A percentile compares a stretch with the other conserved stretches of the same genome.
These are phyloP conservation scores for Anthopleura sola DNA, from an alignment of 64 coral and sea anemone species.

Conservation along the genomic window DNA sequence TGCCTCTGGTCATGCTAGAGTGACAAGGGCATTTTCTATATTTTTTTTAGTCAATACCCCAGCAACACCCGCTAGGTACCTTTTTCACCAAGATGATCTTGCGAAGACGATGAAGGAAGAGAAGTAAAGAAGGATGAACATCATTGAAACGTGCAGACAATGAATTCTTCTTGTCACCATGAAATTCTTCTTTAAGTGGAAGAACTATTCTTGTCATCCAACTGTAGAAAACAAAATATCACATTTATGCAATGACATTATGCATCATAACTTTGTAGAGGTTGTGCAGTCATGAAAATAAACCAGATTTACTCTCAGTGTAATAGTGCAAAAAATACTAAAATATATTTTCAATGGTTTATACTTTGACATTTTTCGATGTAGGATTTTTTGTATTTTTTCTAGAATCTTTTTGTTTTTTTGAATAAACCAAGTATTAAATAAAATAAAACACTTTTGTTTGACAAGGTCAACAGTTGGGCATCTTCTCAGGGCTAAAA, in stretches of 20 bases:
- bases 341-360: too few species aligned
- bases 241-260: neutral
- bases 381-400: too few species aligned
- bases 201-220: conserved; percentile 84
- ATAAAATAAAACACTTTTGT: too few species aligned
- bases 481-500: too few species aligned
- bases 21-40: too few species aligned
- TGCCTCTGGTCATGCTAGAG: too few species aligned
- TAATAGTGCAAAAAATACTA: too few species aligned
- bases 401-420: too few species aligned
- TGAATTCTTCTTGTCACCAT: conserved; percentile 61
- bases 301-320: too few species aligned
- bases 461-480: neutral
- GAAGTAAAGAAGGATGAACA: conserved; percentile 79
- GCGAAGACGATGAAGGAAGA: conserved; percentile 83
- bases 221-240: neutral
- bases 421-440: too few species aligned
- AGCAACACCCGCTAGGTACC: neutral
- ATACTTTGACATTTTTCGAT: too few species aligned
- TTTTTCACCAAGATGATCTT: conserved; percentile 59
- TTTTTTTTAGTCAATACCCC: too few species aligned
- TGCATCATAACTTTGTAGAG: neutral
- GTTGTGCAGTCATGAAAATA: neutral
- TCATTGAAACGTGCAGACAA: conserved; percentile 76
- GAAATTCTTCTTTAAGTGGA: conserved; percentile 72